Evolutionary conservation across 2,888 invertebrate species (phyloP), one percentile per base, ranked within the genome.

Genomic region (Pharmacophagus antenor): DNA sequence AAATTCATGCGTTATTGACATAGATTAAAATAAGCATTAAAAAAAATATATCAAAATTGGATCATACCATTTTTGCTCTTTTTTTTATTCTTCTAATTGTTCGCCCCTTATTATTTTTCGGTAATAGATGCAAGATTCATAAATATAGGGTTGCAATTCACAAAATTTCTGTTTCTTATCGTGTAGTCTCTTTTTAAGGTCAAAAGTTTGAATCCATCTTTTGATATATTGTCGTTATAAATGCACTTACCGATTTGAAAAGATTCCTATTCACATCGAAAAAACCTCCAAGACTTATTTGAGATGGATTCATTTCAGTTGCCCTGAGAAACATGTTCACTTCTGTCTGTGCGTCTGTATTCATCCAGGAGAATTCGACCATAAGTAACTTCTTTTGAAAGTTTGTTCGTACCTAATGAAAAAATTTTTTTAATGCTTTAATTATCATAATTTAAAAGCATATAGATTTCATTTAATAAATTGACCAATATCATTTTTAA

Each of bases 311-410:
- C 94, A 95, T 95, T 82, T 95, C 94, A 0, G 95, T 95, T 25
- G 95, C 95, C 48, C 94, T 85, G 56, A 95, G 77, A 72, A 95
- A 95, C 95, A 95, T 95, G 76, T 94, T 94, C 25, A 95, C 94
- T 77, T 95, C 95, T 8, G 94, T 94, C 76, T 94, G 94, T 0
- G 94, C 94, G 70, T 94, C 94, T 0, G 94, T 92, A 70, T 94
- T 95, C 94, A 95, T 94, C 94, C 94, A 94, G 1, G 94, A 94
- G 2, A 95, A 73, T 71, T 95, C 95, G 1, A 95, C 94, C 88
- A 94, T 92, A 1, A 95, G 77, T 12, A 95, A 80, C 69, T 94
- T 94, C 83, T 95, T 95, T 78, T 95, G 95, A 68, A 95, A 95
- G 76, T 94, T 93, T 0, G 93, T 94, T 54, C 94, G 90, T 1